These are phyloP conservation scores for Ophonus ardosiacus DNA, from an alignment of 2,888 invertebrate species.

Conservation along the genomic window DNA sequence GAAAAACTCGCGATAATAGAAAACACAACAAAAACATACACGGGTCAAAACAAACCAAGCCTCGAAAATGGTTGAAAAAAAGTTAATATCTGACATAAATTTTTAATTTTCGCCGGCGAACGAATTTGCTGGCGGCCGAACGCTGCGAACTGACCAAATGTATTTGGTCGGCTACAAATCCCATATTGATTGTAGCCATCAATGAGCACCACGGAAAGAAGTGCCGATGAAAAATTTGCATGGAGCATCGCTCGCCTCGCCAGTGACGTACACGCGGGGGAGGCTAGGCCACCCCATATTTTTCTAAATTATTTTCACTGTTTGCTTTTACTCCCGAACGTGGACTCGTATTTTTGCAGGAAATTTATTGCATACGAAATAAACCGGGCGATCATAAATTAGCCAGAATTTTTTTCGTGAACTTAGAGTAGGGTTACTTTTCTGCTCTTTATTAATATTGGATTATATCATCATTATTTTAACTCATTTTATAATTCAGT, in stretches of 20 bases:
- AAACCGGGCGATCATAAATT: not conserved
- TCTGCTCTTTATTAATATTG: not conserved
- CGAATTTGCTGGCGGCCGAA: slow-evolving; percentile 4
- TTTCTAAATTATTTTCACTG: slow-evolving; percentile 35
- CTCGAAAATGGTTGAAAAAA: slow-evolving; percentile 61
- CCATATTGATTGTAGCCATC: slow-evolving; percentile 64
- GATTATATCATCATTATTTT: no score
- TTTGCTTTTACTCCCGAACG: not conserved
- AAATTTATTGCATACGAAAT: not conserved
- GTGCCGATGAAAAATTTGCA: slow-evolving; percentile 59
- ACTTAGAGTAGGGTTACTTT: not conserved
- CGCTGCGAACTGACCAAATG: slow-evolving; percentile 60
- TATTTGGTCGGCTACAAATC: slow-evolving; percentile 64
- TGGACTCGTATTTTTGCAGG: not conserved
- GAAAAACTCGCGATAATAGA: slow-evolving; percentile 60
- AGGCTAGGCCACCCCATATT: not conserved
- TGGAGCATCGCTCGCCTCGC: slow-evolving; percentile 19
- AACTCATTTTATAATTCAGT: no score
- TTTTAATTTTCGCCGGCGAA: slow-evolving; percentile 61
- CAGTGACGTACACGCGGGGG: slow-evolving; percentile 19
- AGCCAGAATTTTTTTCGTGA: not conserved
- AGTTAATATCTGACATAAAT: slow-evolving; percentile 64
- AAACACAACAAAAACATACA: slow-evolving; percentile 58
- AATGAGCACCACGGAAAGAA: slow-evolving; percentile 62
- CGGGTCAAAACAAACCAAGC: slow-evolving; percentile 48